Percentiles rank a stretch among this genome's conserved stretches.
Evolutionary conservation across 1,140 invertebrate genomes (phyloP).

Genomic region (Dryas iulia): DNA sequence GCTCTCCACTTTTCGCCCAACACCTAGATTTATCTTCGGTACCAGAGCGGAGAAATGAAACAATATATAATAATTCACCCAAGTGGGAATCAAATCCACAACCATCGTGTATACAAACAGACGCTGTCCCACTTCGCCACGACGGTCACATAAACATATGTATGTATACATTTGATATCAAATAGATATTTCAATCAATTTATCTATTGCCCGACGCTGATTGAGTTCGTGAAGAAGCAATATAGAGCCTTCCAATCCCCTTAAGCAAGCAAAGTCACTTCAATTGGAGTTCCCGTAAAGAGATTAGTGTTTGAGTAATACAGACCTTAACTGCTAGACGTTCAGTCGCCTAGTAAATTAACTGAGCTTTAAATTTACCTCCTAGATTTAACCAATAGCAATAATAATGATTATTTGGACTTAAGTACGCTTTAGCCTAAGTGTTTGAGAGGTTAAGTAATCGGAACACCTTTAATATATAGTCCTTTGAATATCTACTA

Average conservation of each 20-base stretch:
- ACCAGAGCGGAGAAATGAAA: too few relatives aligned
- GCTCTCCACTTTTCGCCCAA: too few relatives aligned
- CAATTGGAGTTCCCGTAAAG: conserved; percentile 13
- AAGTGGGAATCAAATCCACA: too few relatives aligned
- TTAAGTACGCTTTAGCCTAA: background rate
- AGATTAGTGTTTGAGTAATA: conserved; percentile 21
- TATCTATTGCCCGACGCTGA: background rate
- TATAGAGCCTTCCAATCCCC: conserved; percentile 1
- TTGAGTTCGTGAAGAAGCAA: conserved; percentile 1
- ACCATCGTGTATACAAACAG: too few relatives aligned
- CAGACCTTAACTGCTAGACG: conserved; percentile 1
- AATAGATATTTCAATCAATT: conserved; percentile 1
- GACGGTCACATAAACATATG: too few relatives aligned
- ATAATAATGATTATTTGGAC: background rate
- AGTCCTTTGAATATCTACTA: background rate
- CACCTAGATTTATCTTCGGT: too few relatives aligned
- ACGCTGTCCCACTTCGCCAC: too few relatives aligned
- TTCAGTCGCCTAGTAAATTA: background rate
- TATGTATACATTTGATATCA: background rate
- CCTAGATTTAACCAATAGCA: background rate
- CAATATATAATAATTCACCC: too few relatives aligned
- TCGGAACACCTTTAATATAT: background rate
- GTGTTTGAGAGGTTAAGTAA: background rate
- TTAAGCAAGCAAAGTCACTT: conserved; percentile 20
- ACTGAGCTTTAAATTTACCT: background rate